Conservation (phyloP, 2,797 vertebrate genomes). For the Takifugu ocellatus region DNA sequence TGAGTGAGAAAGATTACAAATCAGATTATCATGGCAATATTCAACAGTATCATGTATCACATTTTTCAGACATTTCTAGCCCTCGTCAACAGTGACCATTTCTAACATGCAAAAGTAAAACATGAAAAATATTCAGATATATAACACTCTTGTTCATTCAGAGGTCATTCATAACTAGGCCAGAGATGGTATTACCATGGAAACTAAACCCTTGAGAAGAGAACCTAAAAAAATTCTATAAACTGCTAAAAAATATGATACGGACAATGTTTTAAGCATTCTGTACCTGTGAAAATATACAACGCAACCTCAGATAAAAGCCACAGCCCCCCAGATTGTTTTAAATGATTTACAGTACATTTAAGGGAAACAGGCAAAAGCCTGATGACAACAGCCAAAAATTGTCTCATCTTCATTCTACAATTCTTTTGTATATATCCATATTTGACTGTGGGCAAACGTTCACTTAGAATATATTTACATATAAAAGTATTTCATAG, state of each 20-base stretch:
- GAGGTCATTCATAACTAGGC: conserved; percentile 71
- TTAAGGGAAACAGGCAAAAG: conserved; percentile 8
- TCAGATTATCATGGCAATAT: too few species aligned
- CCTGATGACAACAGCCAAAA: background rate
- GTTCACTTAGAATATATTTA: too few species aligned
- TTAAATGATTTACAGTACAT: background rate
- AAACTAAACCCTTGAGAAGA: conserved; percentile 60
- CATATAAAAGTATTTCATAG: too few species aligned
- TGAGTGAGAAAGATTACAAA: too few species aligned
- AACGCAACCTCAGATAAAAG: too few species aligned
- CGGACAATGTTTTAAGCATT: background rate
- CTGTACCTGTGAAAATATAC: too few species aligned
- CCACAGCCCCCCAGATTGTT: too few species aligned
- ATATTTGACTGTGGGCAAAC: too few species aligned
- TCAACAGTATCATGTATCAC: too few species aligned
- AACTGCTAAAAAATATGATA: background rate
- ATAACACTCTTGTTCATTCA: conserved; percentile 50
- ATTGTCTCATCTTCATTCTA: background rate
- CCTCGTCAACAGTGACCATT: background rate
- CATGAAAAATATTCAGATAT: background rate
- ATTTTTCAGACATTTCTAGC: too few species aligned
- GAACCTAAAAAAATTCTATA: conserved; percentile 35
- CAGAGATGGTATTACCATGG: conserved; percentile 70
- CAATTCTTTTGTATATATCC: too few species aligned
- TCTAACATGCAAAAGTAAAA: background rate